Evolutionary conservation across 2,888 invertebrate species (phyloP), one percentile per base, ranked within the genome.

Genomic region (Anorthoa munda): DNA sequence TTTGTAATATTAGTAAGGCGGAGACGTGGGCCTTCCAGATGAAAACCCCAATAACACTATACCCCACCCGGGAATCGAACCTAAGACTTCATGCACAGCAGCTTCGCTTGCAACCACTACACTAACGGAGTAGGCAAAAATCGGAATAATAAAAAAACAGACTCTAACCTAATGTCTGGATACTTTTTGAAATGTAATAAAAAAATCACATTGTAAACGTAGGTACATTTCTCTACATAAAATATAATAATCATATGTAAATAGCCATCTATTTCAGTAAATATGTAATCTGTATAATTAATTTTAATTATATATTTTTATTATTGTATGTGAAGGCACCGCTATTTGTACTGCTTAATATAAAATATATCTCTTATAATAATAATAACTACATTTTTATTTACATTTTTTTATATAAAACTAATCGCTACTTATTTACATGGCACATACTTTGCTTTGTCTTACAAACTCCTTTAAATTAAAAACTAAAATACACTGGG

Each of bases 361-460:
- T 69, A 80, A 86, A 81, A 86, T 82, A 86, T 83, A 85, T 84
- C 84, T 81, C 82, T 83, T 78, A 39, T 39, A 39, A 39, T 39
- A 82, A 76, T 72, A 68, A 66, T 75, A 79, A 78, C 72, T 76
- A 77, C 58, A 70, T 77, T 72, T 72, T 71, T 73, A 85, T 79
- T 71, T 85, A 85, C 74, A 87, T 66, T 76, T 78, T 63, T 60
- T 46, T 21, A 66, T 77, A 77, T 67, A 84, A 75, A 74, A 26
- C 21, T 76, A 76, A 7, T 26, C 5, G 1, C 86, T 89, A 91
- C 88, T 92, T 93, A 94, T 93, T 90, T 94, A 95, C 94, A 95
- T 95, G 95, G 95, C 95, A 95, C 95, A 90, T 92, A 86, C 87
- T 92, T 92, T 92, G 92, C 90, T 93, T 94, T 93, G 90, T 89